Evolutionary conservation across 2,888 invertebrate species (phyloP), one percentile per base, ranked within the genome.

Genomic region (Penaeus monodon): DNA sequence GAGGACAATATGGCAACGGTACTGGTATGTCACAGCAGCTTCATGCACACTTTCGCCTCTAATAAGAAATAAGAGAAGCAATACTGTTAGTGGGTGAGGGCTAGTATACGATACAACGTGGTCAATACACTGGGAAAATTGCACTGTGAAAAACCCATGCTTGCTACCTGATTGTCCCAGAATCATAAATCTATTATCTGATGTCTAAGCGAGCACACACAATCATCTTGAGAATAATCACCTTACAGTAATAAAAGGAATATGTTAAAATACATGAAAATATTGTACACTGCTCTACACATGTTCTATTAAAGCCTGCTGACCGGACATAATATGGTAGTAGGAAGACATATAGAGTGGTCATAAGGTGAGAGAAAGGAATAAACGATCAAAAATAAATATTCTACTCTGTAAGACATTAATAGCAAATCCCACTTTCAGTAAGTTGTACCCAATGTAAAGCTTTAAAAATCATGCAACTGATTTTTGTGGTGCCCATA

Each of bases 91-190:
- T 87, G 86, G 86, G 83, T 87, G 86, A 87, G 86, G 86, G 86
- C 86, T 87, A 87, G 73, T 83, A 87, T 66, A 87, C 85, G 70
- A 85, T 85, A 85, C 86, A 87, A 87, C 86, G 86, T 87, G 86
- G 86, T 87, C 86, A 87, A 86, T 87, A 87, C 86, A 87, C 83
- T 87, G 86, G 86, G 86, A 81, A 86, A 83, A 83, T 87, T 87
- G 86, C 86, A 87, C 86, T 87, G 86, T 87, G 86, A 87, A 87
- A 85, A 87, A 87, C 86, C 86, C 86, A 87, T 87, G 86, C 86
- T 87, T 87, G 86, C 86, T 87, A 87, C 86, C 86, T 87, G 86
- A 87, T 87, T 87, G 86, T 87, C 86, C 86, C 86, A 87, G 86
- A 87, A 87, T 87, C 86, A 87, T 87, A 87, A 87, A 81, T 83